Base-by-base conservation (phyloP, 2,888 invertebrate species). In the Rhamnusium bicolor region DNA sequence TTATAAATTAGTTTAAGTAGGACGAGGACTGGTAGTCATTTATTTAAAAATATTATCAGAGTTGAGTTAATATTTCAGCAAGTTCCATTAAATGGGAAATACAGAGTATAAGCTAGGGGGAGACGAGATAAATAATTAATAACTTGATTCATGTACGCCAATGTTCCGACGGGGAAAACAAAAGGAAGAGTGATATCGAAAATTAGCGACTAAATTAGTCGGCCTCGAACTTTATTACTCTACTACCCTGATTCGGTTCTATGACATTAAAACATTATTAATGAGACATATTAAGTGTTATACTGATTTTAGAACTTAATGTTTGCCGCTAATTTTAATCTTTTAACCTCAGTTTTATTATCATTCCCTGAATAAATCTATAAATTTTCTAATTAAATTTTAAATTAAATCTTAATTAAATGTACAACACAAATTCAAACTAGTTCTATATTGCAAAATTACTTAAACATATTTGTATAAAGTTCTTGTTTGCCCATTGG, bases 51-150 rank as follows among this genome's bases (percentile, higher is more conserved):
- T 27, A 24, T 49, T 49, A 32, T 32, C 14, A 6, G 63, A 27
- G 49, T n/a, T 7, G 27, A 16, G 54, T 47, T 63, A 51, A 63
- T 27, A 63, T 49, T 63, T 65, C 53, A 65, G 18, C 19, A 32
- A 53, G 24, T 29, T 40, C 65, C 53, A 65, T 65, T 53, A 53
- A 12, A 18, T 69, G 29, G 47, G 24, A n/a, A 73, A 75, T 70
- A 73, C 71, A 76, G 56, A 71, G 61, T 54, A 60, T 69, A 70
- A 71, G 51, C 60, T 16, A 51, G 56, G 49, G n/a, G 24, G 40
- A 71, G 24, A 8, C 8, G 51, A 18, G 60, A 67, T 71, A 77
- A 74, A 74, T 74, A 74, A 77, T 77, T 74, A 77, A 77, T 73
- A 73, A 68, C 70, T 60, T 19, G 72, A 74, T 63, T 72, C 72